Evolutionary conservation across 1,140 invertebrate genomes (phyloP), one percentile per base, ranked within the genome.

Genomic region (Charaxes varanes): DNA sequence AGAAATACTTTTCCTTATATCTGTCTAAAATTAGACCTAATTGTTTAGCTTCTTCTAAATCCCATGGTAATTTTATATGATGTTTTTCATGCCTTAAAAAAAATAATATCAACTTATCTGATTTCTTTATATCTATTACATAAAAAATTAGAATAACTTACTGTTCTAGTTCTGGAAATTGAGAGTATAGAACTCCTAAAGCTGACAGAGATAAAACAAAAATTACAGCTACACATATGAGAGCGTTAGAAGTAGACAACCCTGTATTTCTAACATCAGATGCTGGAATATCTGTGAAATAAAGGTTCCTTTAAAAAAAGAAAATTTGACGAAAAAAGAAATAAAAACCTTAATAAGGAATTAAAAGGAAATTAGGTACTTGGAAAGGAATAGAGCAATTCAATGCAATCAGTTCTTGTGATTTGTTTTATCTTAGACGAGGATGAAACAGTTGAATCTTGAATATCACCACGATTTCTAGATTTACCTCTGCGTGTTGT

Each of bases 31-130:
- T 90, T 76, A 90, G 88, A 46, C 97, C 98, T 31, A 99, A 84
- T 65, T 94, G 90, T 86, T 99, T 99, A 3, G 97, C 97, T 86
- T 99, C 97, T 76, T 99, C 95, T 53, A 99, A 93, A 77, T 97
- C 91, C 74, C 90, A 88, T 28, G 98, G 98, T 48, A 99, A 84
- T 83, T 96, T 97, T 42, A 99, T 90, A 84, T 96, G 89, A 60
- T 92, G 81, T 63, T 88, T 91, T 79, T 99, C 97, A 67, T 94
- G 85, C 40, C 97, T 99, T 83, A 63, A 92, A 48, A n/a, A 16
- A 26, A 18, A 6, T 33, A 28, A 8, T 23, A 8, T 23, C 0
- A 23, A 6, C 21, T n/a, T 8, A 4, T 26, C 4, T 4, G 24
- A 12, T 12, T 11, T 26, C 3, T 2, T 12, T 2, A 6, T 11